phyloP scores from a whole-genome alignment of 1,140 invertebrate genomes.

The Eriosoma lanigerum region DNA sequence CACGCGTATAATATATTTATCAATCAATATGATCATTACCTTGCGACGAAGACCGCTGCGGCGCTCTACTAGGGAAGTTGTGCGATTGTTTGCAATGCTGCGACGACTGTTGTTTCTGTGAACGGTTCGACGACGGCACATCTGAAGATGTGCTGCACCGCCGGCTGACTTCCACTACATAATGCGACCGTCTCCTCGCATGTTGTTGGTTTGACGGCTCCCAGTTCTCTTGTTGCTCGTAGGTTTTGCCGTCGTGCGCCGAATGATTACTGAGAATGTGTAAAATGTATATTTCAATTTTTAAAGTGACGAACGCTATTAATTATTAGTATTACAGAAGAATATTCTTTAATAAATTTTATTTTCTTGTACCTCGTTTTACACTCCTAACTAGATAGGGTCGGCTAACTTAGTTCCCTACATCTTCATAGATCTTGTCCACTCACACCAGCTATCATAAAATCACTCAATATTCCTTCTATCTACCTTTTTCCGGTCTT shows the following conservation, averaged over 20 bases:
- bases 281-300: too few species aligned
- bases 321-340: too few species aligned
- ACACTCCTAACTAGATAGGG: too few species aligned
- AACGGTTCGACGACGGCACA: not conserved
- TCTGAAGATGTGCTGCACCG: slow-evolving; percentile 39
- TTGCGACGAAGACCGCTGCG: slow-evolving; percentile 37
- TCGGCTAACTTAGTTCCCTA: too few species aligned
- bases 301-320: too few species aligned
- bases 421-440: too few species aligned
- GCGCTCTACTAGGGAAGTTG: slow-evolving; percentile 31
- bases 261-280: slow-evolving; percentile 3
- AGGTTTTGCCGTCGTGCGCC: not conserved
- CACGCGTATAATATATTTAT: not conserved
- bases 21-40: slow-evolving; percentile 19
- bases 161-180: slow-evolving; percentile 30
- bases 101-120: slow-evolving; percentile 12
- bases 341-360: too few species aligned
- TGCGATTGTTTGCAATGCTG: slow-evolving; percentile 29
- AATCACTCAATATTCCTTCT: too few species aligned
- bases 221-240: slow-evolving; percentile 41
- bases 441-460: too few species aligned
- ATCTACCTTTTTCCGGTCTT: too few species aligned
- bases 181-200: slow-evolving; percentile 38
- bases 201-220: slow-evolving; percentile 30
- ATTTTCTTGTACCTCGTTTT: too few species aligned